phyloP scores from a whole-genome alignment of 2,797 vertebrate species.

The Meriones psammophilus region DNA sequence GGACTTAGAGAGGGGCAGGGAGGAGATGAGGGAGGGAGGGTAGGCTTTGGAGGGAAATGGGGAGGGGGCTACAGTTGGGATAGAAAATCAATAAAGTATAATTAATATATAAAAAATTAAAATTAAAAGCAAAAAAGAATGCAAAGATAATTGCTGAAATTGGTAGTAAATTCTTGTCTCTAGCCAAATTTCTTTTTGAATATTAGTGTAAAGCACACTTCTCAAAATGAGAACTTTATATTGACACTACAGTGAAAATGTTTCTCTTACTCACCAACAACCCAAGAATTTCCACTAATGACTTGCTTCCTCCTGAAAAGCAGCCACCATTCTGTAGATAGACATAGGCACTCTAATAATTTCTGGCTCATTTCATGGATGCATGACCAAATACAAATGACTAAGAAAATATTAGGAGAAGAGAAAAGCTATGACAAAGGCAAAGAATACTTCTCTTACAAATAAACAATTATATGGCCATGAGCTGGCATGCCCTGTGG shows the following conservation, averaged over 20 bases:
- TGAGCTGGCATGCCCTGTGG: not conserved
- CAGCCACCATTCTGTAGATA: not conserved
- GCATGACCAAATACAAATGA: not conserved
- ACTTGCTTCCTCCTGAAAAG: slow-evolving; percentile 6
- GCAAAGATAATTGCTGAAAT: slow-evolving; percentile 19
- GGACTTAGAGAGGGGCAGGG: too few species aligned
- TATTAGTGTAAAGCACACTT: slow-evolving; percentile 22
- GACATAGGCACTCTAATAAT: not conserved
- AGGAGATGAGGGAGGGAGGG: too few species aligned
- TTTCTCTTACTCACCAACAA: slow-evolving; percentile 37
- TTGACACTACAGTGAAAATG: not conserved
- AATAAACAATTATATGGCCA: slow-evolving; percentile 22
- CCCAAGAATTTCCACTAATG: not conserved
- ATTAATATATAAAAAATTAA: too few species aligned
- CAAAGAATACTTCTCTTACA: not conserved
- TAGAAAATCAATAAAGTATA: too few species aligned
- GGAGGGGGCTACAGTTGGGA: too few species aligned
- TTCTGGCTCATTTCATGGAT: not conserved
- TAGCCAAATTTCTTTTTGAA: slow-evolving; percentile 51
- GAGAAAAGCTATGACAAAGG: not conserved
- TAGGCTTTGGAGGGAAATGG: too few species aligned
- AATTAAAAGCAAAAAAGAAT: not conserved
- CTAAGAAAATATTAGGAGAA: not conserved
- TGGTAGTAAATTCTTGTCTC: not conserved
- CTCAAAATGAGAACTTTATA: slow-evolving; percentile 25